Evolutionary conservation across 2,888 invertebrate species (phyloP), one percentile per base, ranked within the genome.

Genomic region (Artemia sinica): DNA sequence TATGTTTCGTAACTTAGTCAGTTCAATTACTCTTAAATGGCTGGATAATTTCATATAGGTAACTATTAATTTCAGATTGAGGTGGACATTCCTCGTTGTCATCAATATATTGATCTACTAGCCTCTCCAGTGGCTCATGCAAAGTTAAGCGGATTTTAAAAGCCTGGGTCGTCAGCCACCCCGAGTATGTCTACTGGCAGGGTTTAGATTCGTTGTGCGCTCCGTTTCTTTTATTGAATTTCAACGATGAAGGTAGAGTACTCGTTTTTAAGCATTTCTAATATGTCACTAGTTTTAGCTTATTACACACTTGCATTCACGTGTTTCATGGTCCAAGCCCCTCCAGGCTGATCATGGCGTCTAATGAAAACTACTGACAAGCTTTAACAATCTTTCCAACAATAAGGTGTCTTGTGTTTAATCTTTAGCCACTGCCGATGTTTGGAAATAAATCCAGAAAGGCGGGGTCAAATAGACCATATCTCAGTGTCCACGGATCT

Each of bases 151-250:
- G 95, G 67, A 82, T 98, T 70, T 81, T 98, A 1, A 98, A 98
- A 79, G 95, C 97, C 0, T 97, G 97, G 97, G 87, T 98, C 5
- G 84, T 88, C 11, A 87, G 89, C 71, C 92, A 96, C 81, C 88
- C 90, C 0, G 87, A 94, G 75, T 97, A 96, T 75, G 98, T 98
- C 1, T 98, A 98, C 79, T 98, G 98, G 98, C 98, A 98, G 80
- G 98, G 98, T 0, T 80, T 98, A 69, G 98, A 99, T 79, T 98
- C 97, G 0, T 81, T 98, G 14, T 93, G 94, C 69, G 98, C 98
- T 0, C 98, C 98, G 0, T 98, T 98, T 81, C 81, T 99, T 6
- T 91, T 89, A 77, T 82, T 98, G 50, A 94, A 98, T 80, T 98
- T 98, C 77, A 93, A 93, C 77, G 85, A 96, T 78, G 95, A 97